These are phyloP conservation scores for Brachionus koreanus DNA, from an alignment of 1,140 invertebrate genomes.

Conservation along the genomic window DNA sequence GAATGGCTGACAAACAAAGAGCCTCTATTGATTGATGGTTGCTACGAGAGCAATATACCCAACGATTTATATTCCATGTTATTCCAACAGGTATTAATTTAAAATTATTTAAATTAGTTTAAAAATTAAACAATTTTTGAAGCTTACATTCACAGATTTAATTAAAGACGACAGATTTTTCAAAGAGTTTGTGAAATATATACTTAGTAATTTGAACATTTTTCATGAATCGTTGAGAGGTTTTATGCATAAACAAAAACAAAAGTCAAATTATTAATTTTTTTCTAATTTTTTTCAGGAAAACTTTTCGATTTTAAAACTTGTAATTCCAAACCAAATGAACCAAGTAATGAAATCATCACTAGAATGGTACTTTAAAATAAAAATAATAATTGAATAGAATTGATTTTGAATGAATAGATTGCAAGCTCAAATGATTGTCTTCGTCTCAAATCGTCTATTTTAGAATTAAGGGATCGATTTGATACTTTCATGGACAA, in stretches of 20 bases:
- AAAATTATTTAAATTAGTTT: background rate
- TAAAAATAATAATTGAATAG: background rate
- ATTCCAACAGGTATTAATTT: conserved; percentile 16
- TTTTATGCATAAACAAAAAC: background rate
- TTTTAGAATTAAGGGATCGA: background rate
- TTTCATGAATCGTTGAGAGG: conserved; percentile 11
- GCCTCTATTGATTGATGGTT: background rate
- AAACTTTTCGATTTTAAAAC: conserved; percentile 2
- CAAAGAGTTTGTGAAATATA: background rate
- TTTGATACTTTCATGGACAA: conserved; percentile 39
- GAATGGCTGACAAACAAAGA: conserved; percentile 9
- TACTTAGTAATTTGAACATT: background rate
- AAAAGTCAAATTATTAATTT: background rate
- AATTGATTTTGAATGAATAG: background rate
- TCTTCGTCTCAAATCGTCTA: background rate
- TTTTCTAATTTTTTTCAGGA: background rate
- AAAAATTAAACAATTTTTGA: background rate
- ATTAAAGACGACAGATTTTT: conserved; percentile 6
- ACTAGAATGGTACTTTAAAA: background rate
- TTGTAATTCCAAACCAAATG: conserved; percentile 15
- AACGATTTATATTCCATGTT: conserved; percentile 32
- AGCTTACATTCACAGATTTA: background rate
- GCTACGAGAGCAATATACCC: conserved; percentile 26
- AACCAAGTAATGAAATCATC: background rate
- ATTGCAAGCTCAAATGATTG: conserved; percentile 37